A percentile compares a stretch with the other conserved stretches of the same genome.
phyloP scores from a whole-genome alignment of 2,797 vertebrate genomes.

The Naso thynnoides region DNA sequence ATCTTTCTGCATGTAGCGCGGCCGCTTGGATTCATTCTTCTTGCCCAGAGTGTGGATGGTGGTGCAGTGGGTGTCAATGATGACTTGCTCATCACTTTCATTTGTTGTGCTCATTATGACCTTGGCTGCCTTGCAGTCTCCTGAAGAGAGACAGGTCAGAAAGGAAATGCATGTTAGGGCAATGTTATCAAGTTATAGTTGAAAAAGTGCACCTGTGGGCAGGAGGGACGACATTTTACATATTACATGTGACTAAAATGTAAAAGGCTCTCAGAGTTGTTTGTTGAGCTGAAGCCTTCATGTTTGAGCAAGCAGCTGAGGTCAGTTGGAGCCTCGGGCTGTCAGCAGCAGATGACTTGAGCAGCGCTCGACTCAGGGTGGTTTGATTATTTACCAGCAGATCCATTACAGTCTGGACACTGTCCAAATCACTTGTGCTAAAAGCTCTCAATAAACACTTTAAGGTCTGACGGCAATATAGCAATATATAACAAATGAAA shows the following conservation, averaged over 20 bases:
- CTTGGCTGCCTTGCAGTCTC: not conserved
- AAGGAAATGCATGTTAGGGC: not conserved
- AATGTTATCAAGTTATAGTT: not conserved
- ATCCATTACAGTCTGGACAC: conserved; percentile 27
- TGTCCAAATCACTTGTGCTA: conserved; percentile 13
- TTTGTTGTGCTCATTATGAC: conserved; percentile 66
- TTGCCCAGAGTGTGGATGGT: conserved; percentile 60
- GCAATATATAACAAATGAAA: not conserved
- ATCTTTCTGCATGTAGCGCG: conserved; percentile 89
- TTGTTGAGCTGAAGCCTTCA: conserved; percentile 49
- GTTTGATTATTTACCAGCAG: conserved; percentile 67
- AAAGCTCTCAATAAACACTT: conserved; percentile 7
- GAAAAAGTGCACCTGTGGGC: not conserved
- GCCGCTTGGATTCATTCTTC: conserved; percentile 34
- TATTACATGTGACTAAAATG: conserved; percentile 56
- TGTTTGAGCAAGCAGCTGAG: conserved; percentile 61
- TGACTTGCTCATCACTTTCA: conserved; percentile 39
- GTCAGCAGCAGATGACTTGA: conserved; percentile 31
- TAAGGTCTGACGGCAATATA: not conserved
- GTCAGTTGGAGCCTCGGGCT: conserved; percentile 53
- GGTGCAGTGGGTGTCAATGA: conserved; percentile 64
- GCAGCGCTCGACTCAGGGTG: conserved; percentile 12
- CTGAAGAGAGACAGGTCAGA: conserved; percentile 37
- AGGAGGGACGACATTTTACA: not conserved
- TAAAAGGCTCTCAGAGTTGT: conserved; percentile 44